Conservation (phyloP, 2,888 invertebrate genomes). For the Didymodactylos carnosus region DNA sequence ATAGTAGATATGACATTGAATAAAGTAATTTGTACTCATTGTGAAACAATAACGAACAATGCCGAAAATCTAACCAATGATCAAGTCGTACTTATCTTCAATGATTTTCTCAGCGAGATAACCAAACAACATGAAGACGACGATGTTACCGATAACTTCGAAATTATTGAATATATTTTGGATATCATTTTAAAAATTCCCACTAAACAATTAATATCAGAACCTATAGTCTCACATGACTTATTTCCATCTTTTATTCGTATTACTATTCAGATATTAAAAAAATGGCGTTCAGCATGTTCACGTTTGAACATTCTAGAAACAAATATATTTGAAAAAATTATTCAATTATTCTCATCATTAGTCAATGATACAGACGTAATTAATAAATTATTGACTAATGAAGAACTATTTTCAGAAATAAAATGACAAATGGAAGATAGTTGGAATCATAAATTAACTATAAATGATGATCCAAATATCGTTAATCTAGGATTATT, state of each 20-base stretch:
- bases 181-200: neutral
- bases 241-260: neutral
- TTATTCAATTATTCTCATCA: neutral
- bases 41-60: no score
- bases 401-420: neutral
- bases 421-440: neutral
- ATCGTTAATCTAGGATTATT: neutral
- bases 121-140: neutral
- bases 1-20: no score
- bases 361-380: neutral
- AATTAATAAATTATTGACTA: neutral
- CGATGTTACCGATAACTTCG: no score
- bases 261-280: neutral
- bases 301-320: neutral
- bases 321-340: neutral
- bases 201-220: neutral
- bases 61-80: no score
- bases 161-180: neutral
- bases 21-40: no score
- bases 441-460: neutral
- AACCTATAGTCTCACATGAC: neutral
- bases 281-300: neutral
- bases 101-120: neutral
- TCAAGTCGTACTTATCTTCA: no score
- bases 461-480: neutral